A percentile compares a stretch with the other conserved stretches of the same genome.
phyloP scores from a whole-genome alignment of 1,140 invertebrate species.

The Hetaerina americana region DNA sequence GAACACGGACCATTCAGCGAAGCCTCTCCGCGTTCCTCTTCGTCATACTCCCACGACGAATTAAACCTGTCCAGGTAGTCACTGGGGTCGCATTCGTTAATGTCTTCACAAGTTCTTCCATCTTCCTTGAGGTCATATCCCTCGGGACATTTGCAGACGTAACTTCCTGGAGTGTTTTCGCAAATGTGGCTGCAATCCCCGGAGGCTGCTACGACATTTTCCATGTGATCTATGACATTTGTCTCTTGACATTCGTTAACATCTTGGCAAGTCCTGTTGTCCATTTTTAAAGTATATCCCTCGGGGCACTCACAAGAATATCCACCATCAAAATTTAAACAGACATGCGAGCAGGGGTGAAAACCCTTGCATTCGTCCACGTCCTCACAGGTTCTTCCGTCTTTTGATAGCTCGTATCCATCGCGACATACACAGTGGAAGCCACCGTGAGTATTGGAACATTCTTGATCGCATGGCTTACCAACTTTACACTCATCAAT shows the following conservation, averaged over 20 bases:
- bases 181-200: slow-evolving; percentile 61
- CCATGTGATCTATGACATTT: slow-evolving; percentile 65
- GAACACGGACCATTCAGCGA: slow-evolving; percentile 66
- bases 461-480: slow-evolving; percentile 25
- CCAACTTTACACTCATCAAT: background rate
- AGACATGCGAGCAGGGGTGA: slow-evolving; percentile 51
- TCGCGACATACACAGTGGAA: slow-evolving; percentile 43
- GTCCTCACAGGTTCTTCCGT: slow-evolving; percentile 31
- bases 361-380: slow-evolving; percentile 38
- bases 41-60: slow-evolving; percentile 60
- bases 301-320: slow-evolving; percentile 66
- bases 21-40: slow-evolving; percentile 61
- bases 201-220: slow-evolving; percentile 52
- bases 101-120: slow-evolving; percentile 59
- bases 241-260: slow-evolving; percentile 73
- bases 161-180: slow-evolving; percentile 73
- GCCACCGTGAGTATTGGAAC: slow-evolving; percentile 44
- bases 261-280: slow-evolving; percentile 59
- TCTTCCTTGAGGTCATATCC: slow-evolving; percentile 71
- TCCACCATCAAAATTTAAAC: slow-evolving; percentile 63
- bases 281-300: slow-evolving; percentile 61
- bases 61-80: slow-evolving; percentile 58
- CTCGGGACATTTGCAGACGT: slow-evolving; percentile 67
- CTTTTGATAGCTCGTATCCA: slow-evolving; percentile 49
- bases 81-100: slow-evolving; percentile 57